phyloP scores from a whole-genome alignment of 1,140 invertebrate species.

The Drosophila lacteicornis region DNA sequence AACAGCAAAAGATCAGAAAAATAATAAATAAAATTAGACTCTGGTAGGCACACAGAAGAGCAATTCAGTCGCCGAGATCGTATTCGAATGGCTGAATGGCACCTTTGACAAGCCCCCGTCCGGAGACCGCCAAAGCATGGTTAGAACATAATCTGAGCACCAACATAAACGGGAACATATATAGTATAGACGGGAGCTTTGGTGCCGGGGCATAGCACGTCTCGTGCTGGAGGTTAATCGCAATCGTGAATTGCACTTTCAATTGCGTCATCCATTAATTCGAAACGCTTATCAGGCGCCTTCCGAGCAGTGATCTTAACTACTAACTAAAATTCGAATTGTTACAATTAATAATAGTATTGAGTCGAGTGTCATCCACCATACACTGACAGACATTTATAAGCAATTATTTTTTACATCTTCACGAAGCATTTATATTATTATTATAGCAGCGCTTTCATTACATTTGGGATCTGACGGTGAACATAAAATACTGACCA shows the following conservation, averaged over 20 bases:
- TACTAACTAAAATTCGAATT: constrained; percentile 53
- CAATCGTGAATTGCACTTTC: constrained; percentile 60
- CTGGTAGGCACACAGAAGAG: neutral
- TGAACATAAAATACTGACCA: no score
- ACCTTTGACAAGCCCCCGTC: constrained; percentile 13
- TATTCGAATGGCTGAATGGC: neutral
- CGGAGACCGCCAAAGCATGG: constrained; percentile 5
- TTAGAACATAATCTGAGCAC: constrained; percentile 8
- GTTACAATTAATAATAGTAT: constrained; percentile 11
- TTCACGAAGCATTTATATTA: neutral
- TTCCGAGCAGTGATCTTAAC: constrained; percentile 50
- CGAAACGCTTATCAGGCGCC: constrained; percentile 47
- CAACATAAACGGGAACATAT: constrained; percentile 4
- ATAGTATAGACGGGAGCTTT: constrained; percentile 25
- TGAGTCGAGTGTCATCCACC: constrained; percentile 1
- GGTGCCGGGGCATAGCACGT: constrained; percentile 42
- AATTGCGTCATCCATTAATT: constrained; percentile 71
- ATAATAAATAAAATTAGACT: constrained; percentile 5
- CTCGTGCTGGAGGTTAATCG: constrained; percentile 66
- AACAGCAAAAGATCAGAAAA: neutral
- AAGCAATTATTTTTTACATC: neutral
- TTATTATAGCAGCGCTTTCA: no score
- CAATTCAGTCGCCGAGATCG: neutral
- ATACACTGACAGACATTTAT: neutral
- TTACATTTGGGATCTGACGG: no score